Evolutionary conservation across 2,113 vertebrate genomes (phyloP).

Genomic region (Phaethornis superciliosus): DNA sequence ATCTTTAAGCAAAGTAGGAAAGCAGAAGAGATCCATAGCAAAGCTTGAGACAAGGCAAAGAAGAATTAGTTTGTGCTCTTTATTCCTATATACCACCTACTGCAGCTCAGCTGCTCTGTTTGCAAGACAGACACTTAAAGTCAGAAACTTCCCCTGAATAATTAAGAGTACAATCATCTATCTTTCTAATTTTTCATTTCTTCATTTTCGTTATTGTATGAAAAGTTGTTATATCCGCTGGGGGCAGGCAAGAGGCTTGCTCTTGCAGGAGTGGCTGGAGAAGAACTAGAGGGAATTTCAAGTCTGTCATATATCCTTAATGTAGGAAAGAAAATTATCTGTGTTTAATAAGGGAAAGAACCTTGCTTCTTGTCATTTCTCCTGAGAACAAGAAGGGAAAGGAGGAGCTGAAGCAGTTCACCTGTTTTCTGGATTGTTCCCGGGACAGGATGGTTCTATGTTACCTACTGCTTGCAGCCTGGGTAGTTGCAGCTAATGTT

Average conservation of each 20-base stretch:
- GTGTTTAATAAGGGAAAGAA: not conserved
- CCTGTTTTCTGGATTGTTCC: not conserved
- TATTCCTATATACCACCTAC: not conserved
- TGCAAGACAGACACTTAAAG: not conserved
- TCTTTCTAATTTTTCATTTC: not conserved
- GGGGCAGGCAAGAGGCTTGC: not conserved
- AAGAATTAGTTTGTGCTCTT: not conserved
- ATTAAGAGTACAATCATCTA: not conserved
- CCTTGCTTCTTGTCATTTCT: not conserved
- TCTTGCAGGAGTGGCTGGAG: not conserved
- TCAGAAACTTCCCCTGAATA: not conserved
- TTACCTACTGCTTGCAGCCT: not conserved
- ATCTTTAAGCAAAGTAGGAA: not conserved
- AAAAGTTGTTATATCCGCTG: not conserved
- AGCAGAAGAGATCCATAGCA: not conserved
- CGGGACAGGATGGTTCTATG: not conserved
- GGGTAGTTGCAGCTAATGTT: not conserved
- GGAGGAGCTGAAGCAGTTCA: not conserved
- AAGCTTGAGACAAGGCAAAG: not conserved
- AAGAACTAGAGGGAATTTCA: not conserved
- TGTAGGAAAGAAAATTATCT: not conserved
- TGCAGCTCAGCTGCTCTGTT: not conserved
- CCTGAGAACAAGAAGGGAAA: not conserved
- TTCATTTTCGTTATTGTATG: not conserved
- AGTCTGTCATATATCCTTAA: not conserved